phyloP scores from a whole-genome alignment of 2,888 invertebrate species.

The Hedychridium roseum region DNA sequence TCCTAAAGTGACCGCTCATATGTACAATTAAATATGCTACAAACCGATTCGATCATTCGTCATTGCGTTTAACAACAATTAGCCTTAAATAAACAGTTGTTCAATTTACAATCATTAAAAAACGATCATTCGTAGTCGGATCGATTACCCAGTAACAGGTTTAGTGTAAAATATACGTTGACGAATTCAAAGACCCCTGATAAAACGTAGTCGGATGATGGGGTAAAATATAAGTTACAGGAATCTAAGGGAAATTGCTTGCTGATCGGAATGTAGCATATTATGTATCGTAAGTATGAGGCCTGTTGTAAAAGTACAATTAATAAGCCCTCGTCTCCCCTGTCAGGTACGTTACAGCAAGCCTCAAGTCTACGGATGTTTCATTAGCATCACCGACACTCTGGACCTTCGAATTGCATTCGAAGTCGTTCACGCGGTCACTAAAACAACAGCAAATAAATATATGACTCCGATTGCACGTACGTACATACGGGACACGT shows the following conservation, averaged over 20 bases:
- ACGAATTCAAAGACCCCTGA: too few species aligned
- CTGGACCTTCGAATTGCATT: conserved; percentile 28
- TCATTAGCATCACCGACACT: conserved; percentile 22
- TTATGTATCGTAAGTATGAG: conserved; percentile 10
- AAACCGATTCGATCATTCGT: too few species aligned
- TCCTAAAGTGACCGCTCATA: conserved; percentile 42
- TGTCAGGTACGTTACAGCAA: conserved; percentile 5
- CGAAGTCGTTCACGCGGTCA: conserved; percentile 27
- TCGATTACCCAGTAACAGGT: too few species aligned
- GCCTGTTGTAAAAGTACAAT: conserved; percentile 5
- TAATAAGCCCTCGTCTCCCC: conserved; percentile 6
- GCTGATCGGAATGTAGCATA: conserved; percentile 24
- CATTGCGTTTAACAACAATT: too few species aligned
- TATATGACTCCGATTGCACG: conserved; percentile 34
- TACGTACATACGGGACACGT: conserved; percentile 16
- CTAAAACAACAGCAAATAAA: conserved; percentile 51
- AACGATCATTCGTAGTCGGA: too few species aligned
- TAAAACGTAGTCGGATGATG: too few species aligned
- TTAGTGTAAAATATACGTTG: too few species aligned
- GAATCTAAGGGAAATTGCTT: too few species aligned
- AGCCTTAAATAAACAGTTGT: too few species aligned
- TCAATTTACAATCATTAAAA: too few species aligned
- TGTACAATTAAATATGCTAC: conserved; percentile 44
- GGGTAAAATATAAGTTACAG: too few species aligned
- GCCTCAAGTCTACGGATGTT: conserved; percentile 15